Base-by-base conservation (phyloP, 2,113 vertebrate species). In the Notothenia rossii region DNA sequence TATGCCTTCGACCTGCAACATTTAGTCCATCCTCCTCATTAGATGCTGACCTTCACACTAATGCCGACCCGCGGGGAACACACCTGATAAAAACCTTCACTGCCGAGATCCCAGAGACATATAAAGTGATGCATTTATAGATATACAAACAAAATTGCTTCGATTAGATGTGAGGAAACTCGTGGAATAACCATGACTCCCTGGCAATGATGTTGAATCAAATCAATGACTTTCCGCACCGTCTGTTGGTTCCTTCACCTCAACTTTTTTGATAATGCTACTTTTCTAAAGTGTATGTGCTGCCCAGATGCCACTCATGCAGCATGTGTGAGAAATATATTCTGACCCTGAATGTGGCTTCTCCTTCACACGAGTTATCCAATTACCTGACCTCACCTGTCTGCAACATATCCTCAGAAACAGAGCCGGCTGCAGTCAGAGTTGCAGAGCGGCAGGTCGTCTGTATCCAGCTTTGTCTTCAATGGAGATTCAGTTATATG, bases 11-110 rank as follows among this genome's bases (percentile, higher is more conserved):
- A 85, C 76, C 77, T 55, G 74, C 83, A 80, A 86, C 87, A 83
- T 84, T 84, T 49, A 74, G 79, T 79, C 75, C 9, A 48, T 78
- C 70, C 58, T 71, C 29, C 68, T 79, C 53, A 89, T 86, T 89
- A 88, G 64, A 84, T 56, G 14, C 10, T 91, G 85, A 85, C 88
- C 88, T 91, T 91, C 85, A 86, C 20, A 53, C 80, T 80, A 81
- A 83, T 69, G 64, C 66, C 15, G 40, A 79, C 20, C 45, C 5
- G 29, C 73, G 79, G 64, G 73, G 36, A 22, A 76, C 20, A 48
- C 77, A 80, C 54, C 64, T 72, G 64, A 59, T 40, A 7, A 40
- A 40, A 40, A 40, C 36, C 5, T 40, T 40, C 36, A 40, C 29
- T 62, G 25, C 54, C 65, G n/a, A 55, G 50, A 58, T 68, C 65